Conservation (phyloP, 2,888 invertebrate species). For the Bimastos eiseni region DNA sequence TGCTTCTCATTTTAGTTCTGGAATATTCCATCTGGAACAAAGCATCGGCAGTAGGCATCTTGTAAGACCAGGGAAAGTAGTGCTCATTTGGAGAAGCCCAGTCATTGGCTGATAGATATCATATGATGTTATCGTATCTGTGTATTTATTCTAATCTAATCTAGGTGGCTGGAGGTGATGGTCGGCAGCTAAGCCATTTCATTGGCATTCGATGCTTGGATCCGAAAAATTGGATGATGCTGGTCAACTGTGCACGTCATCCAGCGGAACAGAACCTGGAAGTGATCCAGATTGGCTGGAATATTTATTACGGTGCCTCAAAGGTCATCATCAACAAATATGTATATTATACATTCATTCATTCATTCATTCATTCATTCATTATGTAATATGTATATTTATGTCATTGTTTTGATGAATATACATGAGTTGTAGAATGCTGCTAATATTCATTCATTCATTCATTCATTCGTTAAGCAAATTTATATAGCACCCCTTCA, state of each 20-base stretch:
- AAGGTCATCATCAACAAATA: slow-evolving; percentile 25
- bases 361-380: too few relatives aligned
- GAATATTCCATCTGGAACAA: too few relatives aligned
- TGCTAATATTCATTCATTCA: too few relatives aligned
- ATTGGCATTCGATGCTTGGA: background rate
- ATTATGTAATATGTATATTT: too few relatives aligned
- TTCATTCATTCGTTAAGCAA: too few relatives aligned
- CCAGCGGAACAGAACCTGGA: slow-evolving; percentile 25
- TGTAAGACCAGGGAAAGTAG: too few relatives aligned
- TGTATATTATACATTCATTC: too few relatives aligned
- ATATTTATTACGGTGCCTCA: slow-evolving; percentile 33
- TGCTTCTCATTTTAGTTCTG: background rate
- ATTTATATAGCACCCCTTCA: too few relatives aligned
- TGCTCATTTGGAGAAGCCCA: background rate
- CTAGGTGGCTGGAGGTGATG: background rate
- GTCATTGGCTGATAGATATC: background rate
- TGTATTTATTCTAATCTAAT: background rate
- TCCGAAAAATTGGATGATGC: slow-evolving; percentile 20
- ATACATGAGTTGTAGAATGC: too few relatives aligned
- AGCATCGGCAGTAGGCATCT: too few relatives aligned
- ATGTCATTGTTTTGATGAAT: too few relatives aligned
- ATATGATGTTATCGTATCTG: background rate
- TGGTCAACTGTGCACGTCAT: slow-evolving; percentile 26
- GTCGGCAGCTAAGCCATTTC: slow-evolving; percentile 8
- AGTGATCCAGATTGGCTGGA: slow-evolving; percentile 24